phyloP scores from a whole-genome alignment of 1,140 invertebrate species.

The Drosophila obscura region DNA sequence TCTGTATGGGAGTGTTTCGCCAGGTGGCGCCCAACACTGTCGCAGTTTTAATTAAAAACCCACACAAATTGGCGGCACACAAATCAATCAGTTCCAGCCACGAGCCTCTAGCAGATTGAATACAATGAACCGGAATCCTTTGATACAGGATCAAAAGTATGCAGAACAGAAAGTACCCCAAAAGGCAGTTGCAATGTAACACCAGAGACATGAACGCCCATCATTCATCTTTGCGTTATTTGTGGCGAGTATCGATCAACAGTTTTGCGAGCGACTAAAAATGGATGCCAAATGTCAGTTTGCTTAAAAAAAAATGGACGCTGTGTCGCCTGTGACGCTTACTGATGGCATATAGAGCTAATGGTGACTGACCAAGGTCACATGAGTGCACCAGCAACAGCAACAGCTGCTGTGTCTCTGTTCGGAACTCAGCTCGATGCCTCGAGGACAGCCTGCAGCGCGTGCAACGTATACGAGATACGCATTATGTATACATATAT shows the following conservation, averaged over 20 bases:
- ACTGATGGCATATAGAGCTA: slow-evolving; percentile 29
- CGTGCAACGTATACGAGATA: slow-evolving; percentile 25
- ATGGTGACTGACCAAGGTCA: slow-evolving; percentile 57
- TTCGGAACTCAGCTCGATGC: too few species aligned
- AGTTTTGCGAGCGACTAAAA: slow-evolving; percentile 12
- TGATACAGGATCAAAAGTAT: too few species aligned
- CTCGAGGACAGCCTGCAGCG: slow-evolving; percentile 34
- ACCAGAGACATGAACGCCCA: slow-evolving; percentile 9
- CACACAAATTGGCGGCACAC: slow-evolving; percentile 21
- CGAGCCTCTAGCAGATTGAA: slow-evolving; percentile 8
- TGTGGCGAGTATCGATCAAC: slow-evolving; percentile 13
- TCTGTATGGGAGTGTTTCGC: slow-evolving; percentile 2
- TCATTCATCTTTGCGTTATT: too few species aligned
- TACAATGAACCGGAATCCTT: slow-evolving; percentile 21
- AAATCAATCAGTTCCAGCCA: slow-evolving; percentile 42
- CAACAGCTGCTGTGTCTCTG: too few species aligned
- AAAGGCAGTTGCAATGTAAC: slow-evolving; percentile 4
- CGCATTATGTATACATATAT: background rate
- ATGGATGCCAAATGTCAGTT: slow-evolving; percentile 38
- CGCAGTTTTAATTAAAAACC: slow-evolving; percentile 62
- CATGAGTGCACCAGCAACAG: slow-evolving; percentile 35
- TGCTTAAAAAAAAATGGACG: slow-evolving; percentile 32
- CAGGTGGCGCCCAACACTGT: slow-evolving; percentile 6
- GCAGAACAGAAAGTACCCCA: too few species aligned
- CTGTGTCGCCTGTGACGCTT: too few species aligned